Conservation (phyloP, 2,888 invertebrate species). For the Tinea semifulvella region DNA sequence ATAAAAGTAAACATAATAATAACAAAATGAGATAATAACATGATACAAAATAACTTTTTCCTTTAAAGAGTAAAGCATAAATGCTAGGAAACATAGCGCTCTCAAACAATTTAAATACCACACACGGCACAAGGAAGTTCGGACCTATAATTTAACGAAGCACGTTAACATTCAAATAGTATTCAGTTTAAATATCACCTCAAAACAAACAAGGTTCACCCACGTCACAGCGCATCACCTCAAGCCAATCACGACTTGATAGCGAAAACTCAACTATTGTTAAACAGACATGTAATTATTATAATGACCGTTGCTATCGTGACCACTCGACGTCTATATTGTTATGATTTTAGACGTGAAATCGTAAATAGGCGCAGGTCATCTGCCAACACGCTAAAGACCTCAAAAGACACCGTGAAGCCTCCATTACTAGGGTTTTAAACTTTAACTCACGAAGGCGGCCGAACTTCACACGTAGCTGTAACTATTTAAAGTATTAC, state of each 20-base stretch:
- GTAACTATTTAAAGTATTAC: too few relatives aligned
- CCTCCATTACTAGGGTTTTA: too few relatives aligned
- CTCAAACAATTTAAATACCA: conserved; percentile 28
- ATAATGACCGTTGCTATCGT: conserved; percentile 49
- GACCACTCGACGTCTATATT: conserved; percentile 48
- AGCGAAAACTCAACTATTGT: conserved; percentile 47
- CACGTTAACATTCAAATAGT: conserved; percentile 30
- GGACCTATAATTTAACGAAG: conserved; percentile 37
- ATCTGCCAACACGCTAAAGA: conserved; percentile 4
- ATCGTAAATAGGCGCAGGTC: conserved; percentile 36
- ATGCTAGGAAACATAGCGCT: background rate
- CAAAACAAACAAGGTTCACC: conserved; percentile 48
- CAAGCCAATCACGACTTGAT: conserved; percentile 53
- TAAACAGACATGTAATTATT: conserved; percentile 50
- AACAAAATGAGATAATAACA: too few relatives aligned
- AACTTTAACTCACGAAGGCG: too few relatives aligned
- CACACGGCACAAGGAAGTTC: conserved; percentile 31
- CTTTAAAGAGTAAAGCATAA: background rate
- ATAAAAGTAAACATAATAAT: too few relatives aligned
- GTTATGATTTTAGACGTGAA: conserved; percentile 59
- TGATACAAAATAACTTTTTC: too few relatives aligned
- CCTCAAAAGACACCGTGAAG: background rate
- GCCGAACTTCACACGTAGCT: too few relatives aligned
- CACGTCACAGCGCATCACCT: conserved; percentile 32
- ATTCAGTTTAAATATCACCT: conserved; percentile 39